Percentiles rank a stretch among this genome's conserved stretches.
Conservation (phyloP, 2,888 invertebrate species). For the Patella caerulea region DNA sequence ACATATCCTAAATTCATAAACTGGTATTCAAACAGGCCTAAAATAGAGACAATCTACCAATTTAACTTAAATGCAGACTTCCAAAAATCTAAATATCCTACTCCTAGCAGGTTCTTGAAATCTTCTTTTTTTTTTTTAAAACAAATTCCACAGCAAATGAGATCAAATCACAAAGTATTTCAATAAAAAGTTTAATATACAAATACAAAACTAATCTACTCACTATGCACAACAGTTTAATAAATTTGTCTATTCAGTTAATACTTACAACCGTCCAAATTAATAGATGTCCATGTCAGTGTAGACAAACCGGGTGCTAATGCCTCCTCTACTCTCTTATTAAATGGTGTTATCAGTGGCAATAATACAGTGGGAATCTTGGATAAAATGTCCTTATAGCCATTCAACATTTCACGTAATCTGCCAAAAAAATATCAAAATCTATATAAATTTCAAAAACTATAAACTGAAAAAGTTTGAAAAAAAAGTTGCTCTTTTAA, state of each 20-base stretch:
- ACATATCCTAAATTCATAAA: too few relatives aligned
- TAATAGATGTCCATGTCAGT: constrained; percentile 85
- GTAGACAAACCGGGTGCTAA: constrained; percentile 86
- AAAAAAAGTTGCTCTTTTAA: too few relatives aligned
- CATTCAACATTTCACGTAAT: constrained; percentile 69
- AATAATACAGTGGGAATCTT: constrained; percentile 82
- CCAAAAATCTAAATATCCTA: too few relatives aligned
- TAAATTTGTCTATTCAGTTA: too few relatives aligned
- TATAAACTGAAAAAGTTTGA: background rate
- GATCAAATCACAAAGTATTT: too few relatives aligned
- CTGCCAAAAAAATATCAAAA: constrained; percentile 43
- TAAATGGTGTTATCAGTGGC: constrained; percentile 90
- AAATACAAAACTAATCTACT: too few relatives aligned
- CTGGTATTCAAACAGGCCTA: background rate
- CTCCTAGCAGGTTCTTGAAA: too few relatives aligned
- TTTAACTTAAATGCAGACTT: too few relatives aligned
- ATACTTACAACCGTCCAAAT: constrained; percentile 80
- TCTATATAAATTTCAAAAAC: background rate
- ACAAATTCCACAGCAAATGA: too few relatives aligned
- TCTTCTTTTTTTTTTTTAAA: too few relatives aligned
- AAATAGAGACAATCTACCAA: background rate
- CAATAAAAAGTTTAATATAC: too few relatives aligned
- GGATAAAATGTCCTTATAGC: constrained; percentile 65
- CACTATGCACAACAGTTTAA: too few relatives aligned
- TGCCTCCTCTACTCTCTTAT: constrained; percentile 86